Conservation (phyloP, 2,888 invertebrate genomes). For the Abrostola tripartita region DNA sequence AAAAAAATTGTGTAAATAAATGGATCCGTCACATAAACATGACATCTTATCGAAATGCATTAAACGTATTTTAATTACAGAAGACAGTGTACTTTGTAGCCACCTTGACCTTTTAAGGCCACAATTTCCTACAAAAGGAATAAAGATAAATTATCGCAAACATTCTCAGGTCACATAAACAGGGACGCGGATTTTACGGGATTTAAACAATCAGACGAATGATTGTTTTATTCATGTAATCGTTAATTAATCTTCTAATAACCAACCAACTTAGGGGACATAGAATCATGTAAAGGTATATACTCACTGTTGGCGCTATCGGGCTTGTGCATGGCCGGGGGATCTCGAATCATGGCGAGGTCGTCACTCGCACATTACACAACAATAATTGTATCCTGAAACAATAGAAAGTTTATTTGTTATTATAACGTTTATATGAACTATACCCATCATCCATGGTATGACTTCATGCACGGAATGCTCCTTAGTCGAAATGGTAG, state of each 20-base stretch:
- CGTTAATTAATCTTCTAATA: too few species aligned
- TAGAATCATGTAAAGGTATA: conserved; percentile 2
- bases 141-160: conserved; percentile 4
- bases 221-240: too few species aligned
- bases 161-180: background rate
- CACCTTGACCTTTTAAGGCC: conserved; percentile 18
- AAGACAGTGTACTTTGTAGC: conserved; percentile 5
- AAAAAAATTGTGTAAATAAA: conserved; percentile 25
- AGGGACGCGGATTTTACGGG: background rate
- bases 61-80: conserved; percentile 21
- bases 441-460: too few species aligned
- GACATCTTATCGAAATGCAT: conserved; percentile 20
- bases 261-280: background rate
- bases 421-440: too few species aligned
- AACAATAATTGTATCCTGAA: conserved; percentile 67
- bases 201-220: too few species aligned
- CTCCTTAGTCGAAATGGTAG: too few species aligned
- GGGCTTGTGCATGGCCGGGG: conserved; percentile 87
- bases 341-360: conserved; percentile 85
- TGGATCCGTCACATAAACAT: conserved; percentile 16
- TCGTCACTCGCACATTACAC: conserved; percentile 84
- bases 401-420: conserved; percentile 61
- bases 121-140: conserved; percentile 9
- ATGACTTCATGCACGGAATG: too few species aligned
- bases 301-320: conserved; percentile 83